A percentile compares a stretch with the other conserved stretches of the same genome.
phyloP scores from a whole-genome alignment of 2,888 invertebrate genomes.

The Micoletzkya japonica region DNA sequence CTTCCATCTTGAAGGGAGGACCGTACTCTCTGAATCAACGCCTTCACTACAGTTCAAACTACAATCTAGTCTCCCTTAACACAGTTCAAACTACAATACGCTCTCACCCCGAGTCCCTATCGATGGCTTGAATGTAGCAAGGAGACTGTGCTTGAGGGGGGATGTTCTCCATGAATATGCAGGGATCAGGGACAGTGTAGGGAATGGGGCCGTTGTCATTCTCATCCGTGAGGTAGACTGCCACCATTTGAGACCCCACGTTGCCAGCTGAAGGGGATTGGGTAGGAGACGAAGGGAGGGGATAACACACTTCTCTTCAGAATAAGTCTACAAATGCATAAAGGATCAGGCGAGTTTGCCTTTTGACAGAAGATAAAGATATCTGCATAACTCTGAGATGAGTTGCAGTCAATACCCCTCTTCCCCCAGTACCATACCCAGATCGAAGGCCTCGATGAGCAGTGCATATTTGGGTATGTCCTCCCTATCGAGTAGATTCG shows the following conservation, averaged over 20 bases:
- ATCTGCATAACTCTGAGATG: no score
- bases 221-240: slow-evolving; percentile 79
- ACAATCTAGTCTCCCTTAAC: neutral
- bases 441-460: slow-evolving; percentile 91
- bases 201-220: slow-evolving; percentile 90
- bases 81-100: neutral
- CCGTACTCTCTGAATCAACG: slow-evolving; percentile 68
- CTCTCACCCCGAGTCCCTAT: slow-evolving; percentile 55
- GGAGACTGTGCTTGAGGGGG: slow-evolving; percentile 74
- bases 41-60: neutral
- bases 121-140: slow-evolving; percentile 58
- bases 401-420: no score
- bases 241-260: slow-evolving; percentile 79
- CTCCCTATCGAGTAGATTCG: slow-evolving; percentile 87
- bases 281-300: neutral
- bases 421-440: slow-evolving; percentile 70
- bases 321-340: neutral
- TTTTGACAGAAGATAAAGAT: no score
- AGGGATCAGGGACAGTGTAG: slow-evolving; percentile 84
- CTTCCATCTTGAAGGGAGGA: slow-evolving; percentile 80
- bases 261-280: slow-evolving; percentile 72
- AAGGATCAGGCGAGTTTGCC: neutral
- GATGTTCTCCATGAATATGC: slow-evolving; percentile 88
- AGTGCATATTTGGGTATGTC: slow-evolving; percentile 93
- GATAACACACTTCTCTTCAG: neutral